phyloP scores from a whole-genome alignment of 2,113 vertebrate genomes.

The Perccottus glenii region DNA sequence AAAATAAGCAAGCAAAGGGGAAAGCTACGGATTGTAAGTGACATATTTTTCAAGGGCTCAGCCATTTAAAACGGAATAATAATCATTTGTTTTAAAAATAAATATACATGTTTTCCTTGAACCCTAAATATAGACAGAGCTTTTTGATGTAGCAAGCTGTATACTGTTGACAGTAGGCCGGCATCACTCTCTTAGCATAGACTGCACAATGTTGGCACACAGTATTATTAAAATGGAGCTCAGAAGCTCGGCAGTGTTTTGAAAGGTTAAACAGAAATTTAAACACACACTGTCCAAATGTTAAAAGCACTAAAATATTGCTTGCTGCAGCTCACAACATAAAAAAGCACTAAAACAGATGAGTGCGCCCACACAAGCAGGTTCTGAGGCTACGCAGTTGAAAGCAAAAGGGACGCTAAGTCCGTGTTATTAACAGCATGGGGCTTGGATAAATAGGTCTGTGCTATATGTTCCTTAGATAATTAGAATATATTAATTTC shows the following conservation, averaged over 20 bases:
- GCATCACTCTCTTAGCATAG: slow-evolving; percentile 16
- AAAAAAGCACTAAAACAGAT: slow-evolving; percentile 42
- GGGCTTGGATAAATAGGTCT: no score
- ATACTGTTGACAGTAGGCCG: slow-evolving; percentile 22
- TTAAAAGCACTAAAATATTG: slow-evolving; percentile 56
- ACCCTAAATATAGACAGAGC: slow-evolving; percentile 65
- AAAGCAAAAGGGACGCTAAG: no score
- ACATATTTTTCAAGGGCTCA: slow-evolving; percentile 58
- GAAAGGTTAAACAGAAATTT: slow-evolving; percentile 73
- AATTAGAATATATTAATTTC: no score
- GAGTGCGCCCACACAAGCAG: slow-evolving; percentile 33
- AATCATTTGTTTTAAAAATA: slow-evolving; percentile 76
- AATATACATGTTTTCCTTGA: slow-evolving; percentile 57
- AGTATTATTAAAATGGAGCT: slow-evolving; percentile 59
- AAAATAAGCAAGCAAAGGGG: slow-evolving; percentile 32
- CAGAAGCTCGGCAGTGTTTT: slow-evolving; percentile 46
- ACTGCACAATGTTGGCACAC: slow-evolving; percentile 52
- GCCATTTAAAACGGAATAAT: slow-evolving; percentile 61
- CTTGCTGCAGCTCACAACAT: slow-evolving; percentile 31
- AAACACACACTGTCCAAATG: slow-evolving; percentile 62
- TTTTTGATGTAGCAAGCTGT: slow-evolving; percentile 53
- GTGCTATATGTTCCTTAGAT: no score
- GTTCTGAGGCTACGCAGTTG: no score
- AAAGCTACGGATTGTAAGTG: slow-evolving; percentile 45
- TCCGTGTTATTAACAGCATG: not conserved